Conservation (phyloP, 2,797 vertebrate species). For the Chloroceryle amazona region DNA sequence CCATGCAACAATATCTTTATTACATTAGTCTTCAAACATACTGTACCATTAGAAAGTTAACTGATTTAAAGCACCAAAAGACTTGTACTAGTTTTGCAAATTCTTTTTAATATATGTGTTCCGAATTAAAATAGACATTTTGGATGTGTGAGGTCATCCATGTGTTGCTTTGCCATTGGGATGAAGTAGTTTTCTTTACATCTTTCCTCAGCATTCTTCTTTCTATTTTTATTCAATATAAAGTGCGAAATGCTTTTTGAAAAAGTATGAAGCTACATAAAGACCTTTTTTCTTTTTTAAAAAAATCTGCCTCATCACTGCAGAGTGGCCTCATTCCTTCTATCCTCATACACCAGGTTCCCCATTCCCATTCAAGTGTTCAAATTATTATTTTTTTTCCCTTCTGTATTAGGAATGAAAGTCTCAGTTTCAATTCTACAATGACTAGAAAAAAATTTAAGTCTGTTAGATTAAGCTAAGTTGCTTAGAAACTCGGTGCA, state of each 20-base stretch:
- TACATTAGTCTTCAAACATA: neutral
- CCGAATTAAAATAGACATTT: neutral
- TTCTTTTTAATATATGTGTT: neutral
- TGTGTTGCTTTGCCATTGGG: neutral
- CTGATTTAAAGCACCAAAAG: neutral
- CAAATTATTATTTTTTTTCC: neutral
- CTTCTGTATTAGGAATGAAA: neutral
- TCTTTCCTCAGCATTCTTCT: neutral
- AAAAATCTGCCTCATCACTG: neutral
- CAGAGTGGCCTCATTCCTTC: neutral
- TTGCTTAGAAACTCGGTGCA: neutral
- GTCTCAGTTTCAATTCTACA: neutral
- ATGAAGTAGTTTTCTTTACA: neutral
- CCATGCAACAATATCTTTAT: neutral
- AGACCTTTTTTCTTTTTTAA: neutral
- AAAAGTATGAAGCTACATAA: neutral
- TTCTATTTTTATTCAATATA: neutral
- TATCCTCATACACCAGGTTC: neutral
- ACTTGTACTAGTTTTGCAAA: neutral
- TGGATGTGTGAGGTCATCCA: rapidly evolving
- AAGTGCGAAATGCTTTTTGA: neutral
- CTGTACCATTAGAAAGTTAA: neutral
- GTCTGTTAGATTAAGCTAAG: neutral
- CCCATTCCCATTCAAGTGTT: neutral
- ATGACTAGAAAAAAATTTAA: neutral